phyloP scores from a whole-genome alignment of 2,113 vertebrate genomes.

The Promerops cafer region DNA sequence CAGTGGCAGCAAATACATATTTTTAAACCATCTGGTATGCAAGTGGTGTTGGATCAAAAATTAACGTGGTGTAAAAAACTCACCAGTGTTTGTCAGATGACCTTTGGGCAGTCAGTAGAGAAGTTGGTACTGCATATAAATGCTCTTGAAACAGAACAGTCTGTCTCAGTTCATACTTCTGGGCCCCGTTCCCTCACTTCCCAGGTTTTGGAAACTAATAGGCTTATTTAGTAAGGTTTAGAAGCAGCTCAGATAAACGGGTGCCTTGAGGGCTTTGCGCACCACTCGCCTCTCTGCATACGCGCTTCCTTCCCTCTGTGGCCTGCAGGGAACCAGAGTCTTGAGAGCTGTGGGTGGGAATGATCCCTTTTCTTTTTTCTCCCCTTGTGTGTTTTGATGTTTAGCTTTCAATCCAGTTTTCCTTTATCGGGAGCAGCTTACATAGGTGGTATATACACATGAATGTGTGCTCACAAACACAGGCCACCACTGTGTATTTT shows the following conservation, averaged over 20 bases:
- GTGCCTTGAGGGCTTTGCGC: constrained; percentile 20
- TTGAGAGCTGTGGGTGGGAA: background rate
- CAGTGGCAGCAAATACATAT: constrained; percentile 16
- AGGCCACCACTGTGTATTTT: background rate
- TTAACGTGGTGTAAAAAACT: constrained; percentile 46
- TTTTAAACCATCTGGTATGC: constrained; percentile 58
- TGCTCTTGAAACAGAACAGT: background rate
- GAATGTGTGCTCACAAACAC: background rate
- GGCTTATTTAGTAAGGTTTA: constrained; percentile 45
- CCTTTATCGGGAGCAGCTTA: background rate
- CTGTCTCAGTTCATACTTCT: background rate
- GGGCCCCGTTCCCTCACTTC: background rate
- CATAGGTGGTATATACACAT: background rate
- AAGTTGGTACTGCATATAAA: constrained; percentile 14
- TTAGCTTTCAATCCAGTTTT: background rate
- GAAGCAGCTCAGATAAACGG: constrained; percentile 29
- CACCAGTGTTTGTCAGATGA: constrained; percentile 51
- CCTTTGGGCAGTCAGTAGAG: constrained; percentile 37
- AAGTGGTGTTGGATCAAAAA: constrained; percentile 21
- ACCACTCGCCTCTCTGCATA: background rate
- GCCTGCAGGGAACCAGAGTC: background rate
- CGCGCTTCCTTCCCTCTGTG: background rate
- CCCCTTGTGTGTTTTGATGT: background rate
- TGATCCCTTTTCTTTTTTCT: background rate
- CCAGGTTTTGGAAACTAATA: constrained; percentile 42